phyloP scores from a whole-genome alignment of 2,113 vertebrate species.

The Limnothrissa miodon region DNA sequence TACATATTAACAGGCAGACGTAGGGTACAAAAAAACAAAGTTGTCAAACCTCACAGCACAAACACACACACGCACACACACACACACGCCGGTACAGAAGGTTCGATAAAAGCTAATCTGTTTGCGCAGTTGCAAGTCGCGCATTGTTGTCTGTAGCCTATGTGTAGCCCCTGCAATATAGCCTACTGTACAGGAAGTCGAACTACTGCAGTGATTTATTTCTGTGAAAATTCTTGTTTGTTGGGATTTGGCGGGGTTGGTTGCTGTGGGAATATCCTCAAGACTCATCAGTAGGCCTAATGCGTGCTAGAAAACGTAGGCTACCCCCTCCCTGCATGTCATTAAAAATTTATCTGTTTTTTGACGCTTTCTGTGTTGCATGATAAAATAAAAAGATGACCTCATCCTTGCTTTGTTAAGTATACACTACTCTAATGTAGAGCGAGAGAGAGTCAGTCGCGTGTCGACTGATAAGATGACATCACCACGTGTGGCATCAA shows the following conservation, averaged over 20 bases:
- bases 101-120: neutral
- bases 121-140: neutral
- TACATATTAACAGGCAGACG: no score
- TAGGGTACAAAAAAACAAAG: no score
- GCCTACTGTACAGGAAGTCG: neutral
- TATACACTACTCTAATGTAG: neutral
- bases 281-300: no score
- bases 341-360: neutral
- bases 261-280: no score
- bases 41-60: neutral
- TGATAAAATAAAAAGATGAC: neutral
- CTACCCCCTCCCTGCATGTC: no score
- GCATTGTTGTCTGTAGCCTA: neutral
- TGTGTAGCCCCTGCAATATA: no score
- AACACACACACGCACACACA: neutral
- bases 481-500: slow-evolving; percentile 16
- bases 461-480: slow-evolving; percentile 32
- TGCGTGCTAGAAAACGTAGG: no score
- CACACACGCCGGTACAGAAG: neutral
- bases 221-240: neutral
- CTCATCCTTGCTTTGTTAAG: neutral
- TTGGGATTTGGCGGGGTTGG: no score
- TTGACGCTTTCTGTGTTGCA: neutral
- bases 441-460: neutral
- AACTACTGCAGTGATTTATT: neutral